phyloP scores from a whole-genome alignment of 2,113 vertebrate genomes.

The Nanger granti region DNA sequence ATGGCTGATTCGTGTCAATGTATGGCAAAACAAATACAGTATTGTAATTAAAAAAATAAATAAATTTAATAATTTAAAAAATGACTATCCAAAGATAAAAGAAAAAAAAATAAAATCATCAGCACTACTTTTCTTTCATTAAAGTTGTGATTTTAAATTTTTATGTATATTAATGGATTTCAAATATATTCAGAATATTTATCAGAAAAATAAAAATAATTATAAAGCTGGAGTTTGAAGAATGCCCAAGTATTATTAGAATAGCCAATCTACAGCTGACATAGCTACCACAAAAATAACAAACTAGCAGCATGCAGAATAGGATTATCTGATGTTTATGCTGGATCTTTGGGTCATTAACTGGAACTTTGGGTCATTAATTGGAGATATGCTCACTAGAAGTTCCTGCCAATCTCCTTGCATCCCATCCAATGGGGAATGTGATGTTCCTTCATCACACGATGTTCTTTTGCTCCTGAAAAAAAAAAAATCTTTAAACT shows the following conservation, averaged over 20 bases:
- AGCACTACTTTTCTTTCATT: background rate
- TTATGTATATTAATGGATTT: background rate
- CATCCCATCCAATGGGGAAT: background rate
- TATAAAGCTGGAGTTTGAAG: background rate
- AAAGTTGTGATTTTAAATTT: background rate
- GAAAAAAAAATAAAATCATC: background rate
- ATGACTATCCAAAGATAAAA: no score
- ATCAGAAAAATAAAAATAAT: slow-evolving; percentile 10
- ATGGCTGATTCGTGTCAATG: no score
- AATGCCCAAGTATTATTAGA: background rate
- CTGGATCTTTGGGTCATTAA: background rate
- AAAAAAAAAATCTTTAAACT: background rate
- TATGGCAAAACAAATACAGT: no score
- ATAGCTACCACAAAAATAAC: background rate
- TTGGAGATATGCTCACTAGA: background rate
- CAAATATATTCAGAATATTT: background rate
- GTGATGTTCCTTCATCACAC: background rate
- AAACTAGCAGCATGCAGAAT: background rate
- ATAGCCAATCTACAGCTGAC: background rate
- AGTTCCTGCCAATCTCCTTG: background rate
- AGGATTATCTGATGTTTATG: background rate
- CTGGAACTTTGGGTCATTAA: background rate
- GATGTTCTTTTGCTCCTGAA: background rate
- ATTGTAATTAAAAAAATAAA: no score
- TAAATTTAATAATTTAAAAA: no score